Evolutionary conservation across 2,888 invertebrate species (phyloP).

Genomic region (Torymus aiolomorphi): DNA sequence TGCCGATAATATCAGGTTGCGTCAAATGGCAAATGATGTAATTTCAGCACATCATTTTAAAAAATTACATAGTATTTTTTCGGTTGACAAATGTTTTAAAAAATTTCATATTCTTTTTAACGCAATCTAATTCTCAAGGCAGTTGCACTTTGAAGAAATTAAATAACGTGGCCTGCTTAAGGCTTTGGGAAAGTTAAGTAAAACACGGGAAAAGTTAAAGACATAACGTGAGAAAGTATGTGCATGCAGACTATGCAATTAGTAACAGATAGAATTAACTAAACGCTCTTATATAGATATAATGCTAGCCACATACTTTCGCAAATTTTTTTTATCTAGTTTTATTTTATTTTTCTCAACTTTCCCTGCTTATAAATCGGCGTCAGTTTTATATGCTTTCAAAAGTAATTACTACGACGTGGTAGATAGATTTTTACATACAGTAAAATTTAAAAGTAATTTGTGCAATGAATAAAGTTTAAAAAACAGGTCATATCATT

Average conservation of each 20-base stretch:
- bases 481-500: too few species aligned
- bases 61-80: too few species aligned
- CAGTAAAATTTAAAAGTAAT: too few species aligned
- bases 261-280: conserved; percentile 9
- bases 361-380: not conserved
- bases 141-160: not conserved
- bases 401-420: too few species aligned
- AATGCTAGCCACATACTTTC: not conserved
- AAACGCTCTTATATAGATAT: not conserved
- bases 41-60: too few species aligned
- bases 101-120: too few species aligned
- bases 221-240: conserved; percentile 20
- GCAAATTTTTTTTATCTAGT: conserved; percentile 7
- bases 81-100: too few species aligned
- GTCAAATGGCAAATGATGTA: too few species aligned
- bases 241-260: not conserved
- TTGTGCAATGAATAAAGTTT: too few species aligned
- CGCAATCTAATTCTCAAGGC: too few species aligned
- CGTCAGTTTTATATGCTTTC: not conserved
- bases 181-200: conserved; percentile 6
- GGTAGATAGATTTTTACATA: too few species aligned
- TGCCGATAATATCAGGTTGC: too few species aligned
- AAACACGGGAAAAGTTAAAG: conserved; percentile 18
- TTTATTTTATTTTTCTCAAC: conserved; percentile 12
- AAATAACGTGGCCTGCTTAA: not conserved